phyloP scores from a whole-genome alignment of 2,797 vertebrate genomes.

The Neoniphon sammara region DNA sequence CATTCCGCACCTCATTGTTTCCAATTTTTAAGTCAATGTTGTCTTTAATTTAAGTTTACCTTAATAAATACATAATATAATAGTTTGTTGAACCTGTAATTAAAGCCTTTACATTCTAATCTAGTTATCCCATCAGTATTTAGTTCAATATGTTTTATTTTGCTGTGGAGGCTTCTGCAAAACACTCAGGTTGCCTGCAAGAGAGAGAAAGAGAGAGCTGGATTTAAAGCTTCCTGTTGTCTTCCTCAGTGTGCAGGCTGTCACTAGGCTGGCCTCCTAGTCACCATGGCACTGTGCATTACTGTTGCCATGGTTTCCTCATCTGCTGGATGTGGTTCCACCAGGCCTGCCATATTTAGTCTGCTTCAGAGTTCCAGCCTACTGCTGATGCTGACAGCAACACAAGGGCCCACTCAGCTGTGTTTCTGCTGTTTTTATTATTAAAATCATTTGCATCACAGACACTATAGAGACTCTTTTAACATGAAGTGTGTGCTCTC shows the following conservation, averaged over 20 bases:
- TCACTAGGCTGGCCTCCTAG: conserved; percentile 65
- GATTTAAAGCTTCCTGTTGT: conserved; percentile 54
- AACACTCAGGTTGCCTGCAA: neutral
- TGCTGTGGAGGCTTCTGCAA: conserved; percentile 7
- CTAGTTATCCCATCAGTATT: neutral
- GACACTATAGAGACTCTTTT: neutral
- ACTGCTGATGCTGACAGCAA: conserved; percentile 63
- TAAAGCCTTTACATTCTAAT: neutral
- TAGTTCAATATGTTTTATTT: conserved; percentile 7
- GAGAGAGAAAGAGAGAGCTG: neutral
- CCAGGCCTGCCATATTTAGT: conserved; percentile 80
- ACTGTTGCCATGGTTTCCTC: conserved; percentile 85
- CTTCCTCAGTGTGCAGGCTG: conserved; percentile 43
- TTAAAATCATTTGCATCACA: conserved; percentile 19
- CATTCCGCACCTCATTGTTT: neutral
- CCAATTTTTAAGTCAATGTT: neutral
- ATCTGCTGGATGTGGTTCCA: conserved; percentile 80
- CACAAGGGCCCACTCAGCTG: conserved; percentile 50
- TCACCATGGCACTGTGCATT: conserved; percentile 73
- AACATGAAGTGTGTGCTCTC: no score
- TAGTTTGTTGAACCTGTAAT: neutral
- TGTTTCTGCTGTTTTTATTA: conserved; percentile 23
- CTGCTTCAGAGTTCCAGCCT: conserved; percentile 44
- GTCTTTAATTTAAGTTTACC: neutral
- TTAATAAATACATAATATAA: neutral